Evolutionary conservation across 2,888 invertebrate genomes (phyloP), one percentile per base, ranked within the genome.

Genomic region (Lordiphosa andalusiaca): DNA sequence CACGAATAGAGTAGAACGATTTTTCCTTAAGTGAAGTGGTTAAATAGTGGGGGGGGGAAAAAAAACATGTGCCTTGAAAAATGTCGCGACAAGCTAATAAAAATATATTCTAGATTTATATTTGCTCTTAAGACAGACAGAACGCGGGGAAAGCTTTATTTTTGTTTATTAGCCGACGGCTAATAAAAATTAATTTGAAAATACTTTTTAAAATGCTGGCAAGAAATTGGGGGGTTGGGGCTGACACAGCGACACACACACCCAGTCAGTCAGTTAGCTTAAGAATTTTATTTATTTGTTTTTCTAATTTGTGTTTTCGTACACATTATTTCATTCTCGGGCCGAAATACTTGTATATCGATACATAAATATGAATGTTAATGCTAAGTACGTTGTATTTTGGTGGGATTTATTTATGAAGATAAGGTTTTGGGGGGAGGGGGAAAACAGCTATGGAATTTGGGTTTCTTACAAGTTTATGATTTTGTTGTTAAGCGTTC

Each of bases 141-240:
- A 37, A 4, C 10, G 16, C 23, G 38, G 51, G 42, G 30, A 33
- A 44, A 33, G 30, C 33, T 66, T 68, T 67, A 56, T 66, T 66
- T 68, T 68, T 78, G 66, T 71, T 82, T 84, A 84, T 77, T 82
- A 84, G 73, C 80, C 66, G 61, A 54, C 69, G 54, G 69, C 69
- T 84, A 83, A 84, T 84, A 77, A 82, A 84, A 84, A 84, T 82
- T 82, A 77, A 77, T 84, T 77, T 74, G 75, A 77, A 77, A 84
- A 77, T 84, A 84, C 80, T 78, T 81, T 84, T 66, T 71, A 77
- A 77, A 78, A 75, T 74, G 75, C 63, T 77, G 73, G 59, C 65
- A 30, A 63, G 39, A 44, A 40, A 66, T 60, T 57, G 33, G 60
- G 60, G 33, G 60, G 6, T 50, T n/a, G 39, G 25, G 19, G 39